Evolutionary conservation across 2,113 vertebrate genomes (phyloP).

Genomic region (Alligator sinensis): DNA sequence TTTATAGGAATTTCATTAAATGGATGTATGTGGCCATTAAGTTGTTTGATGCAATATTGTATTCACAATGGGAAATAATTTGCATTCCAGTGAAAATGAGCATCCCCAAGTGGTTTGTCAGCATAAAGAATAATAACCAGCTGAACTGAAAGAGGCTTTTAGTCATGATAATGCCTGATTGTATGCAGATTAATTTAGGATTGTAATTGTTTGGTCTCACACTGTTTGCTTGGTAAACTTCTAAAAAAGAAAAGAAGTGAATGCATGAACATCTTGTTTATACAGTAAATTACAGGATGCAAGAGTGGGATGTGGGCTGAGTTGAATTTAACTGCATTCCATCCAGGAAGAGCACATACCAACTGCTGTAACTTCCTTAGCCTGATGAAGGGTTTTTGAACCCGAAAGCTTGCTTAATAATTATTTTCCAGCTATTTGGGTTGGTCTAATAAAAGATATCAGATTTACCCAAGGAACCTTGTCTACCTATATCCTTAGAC

Average conservation of each 20-base stretch:
- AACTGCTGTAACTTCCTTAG: no score
- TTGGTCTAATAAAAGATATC: no score
- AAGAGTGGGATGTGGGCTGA: neutral
- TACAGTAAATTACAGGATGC: slow-evolving; percentile 35
- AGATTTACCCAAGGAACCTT: no score
- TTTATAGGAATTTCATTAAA: slow-evolving; percentile 58
- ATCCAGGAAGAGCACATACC: no score
- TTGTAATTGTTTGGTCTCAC: slow-evolving; percentile 66
- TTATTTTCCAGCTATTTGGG: no score
- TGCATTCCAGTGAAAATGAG: slow-evolving; percentile 65
- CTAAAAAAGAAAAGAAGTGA: neutral
- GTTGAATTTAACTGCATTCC: neutral
- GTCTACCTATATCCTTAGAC: no score
- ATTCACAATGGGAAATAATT: slow-evolving; percentile 68
- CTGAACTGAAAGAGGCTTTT: slow-evolving; percentile 55
- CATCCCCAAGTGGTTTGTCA: slow-evolving; percentile 50
- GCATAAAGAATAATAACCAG: slow-evolving; percentile 44
- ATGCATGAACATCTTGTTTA: neutral
- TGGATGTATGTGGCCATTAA: slow-evolving; percentile 67
- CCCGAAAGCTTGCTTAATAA: no score
- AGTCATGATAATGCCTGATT: slow-evolving; percentile 66
- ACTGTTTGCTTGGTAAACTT: slow-evolving; percentile 66
- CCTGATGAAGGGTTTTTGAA: no score
- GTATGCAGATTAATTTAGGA: slow-evolving; percentile 62
- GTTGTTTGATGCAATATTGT: slow-evolving; percentile 43